A percentile compares a stretch with the other conserved stretches of the same genome.
These are phyloP conservation scores for Dicrurus megarhynchus DNA, from an alignment of 2,113 vertebrate species.

Conservation along the genomic window DNA sequence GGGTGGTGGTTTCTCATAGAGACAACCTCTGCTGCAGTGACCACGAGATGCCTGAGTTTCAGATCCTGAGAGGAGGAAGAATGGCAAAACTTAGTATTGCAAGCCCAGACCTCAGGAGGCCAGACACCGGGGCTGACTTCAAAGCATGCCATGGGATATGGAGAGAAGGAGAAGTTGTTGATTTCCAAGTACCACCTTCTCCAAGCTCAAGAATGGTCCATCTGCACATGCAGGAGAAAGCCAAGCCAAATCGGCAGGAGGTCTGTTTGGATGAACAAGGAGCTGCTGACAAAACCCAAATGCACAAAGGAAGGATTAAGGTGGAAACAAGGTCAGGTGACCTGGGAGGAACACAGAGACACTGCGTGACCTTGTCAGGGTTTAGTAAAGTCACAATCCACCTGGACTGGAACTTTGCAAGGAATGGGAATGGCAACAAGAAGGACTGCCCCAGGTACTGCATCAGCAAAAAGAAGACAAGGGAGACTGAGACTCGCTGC, in stretches of 20 bases:
- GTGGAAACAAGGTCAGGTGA: neutral
- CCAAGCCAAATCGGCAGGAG: neutral
- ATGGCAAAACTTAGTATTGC: neutral
- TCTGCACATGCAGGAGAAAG: neutral
- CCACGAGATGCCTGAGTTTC: neutral
- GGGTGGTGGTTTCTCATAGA: neutral
- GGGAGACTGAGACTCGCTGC: fast-evolving
- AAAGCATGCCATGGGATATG: neutral
- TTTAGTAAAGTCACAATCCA: neutral
- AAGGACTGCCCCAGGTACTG: neutral
- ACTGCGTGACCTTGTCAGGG: neutral
- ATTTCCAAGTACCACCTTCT: neutral
- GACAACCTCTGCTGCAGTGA: neutral
- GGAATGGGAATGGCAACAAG: fast-evolving
- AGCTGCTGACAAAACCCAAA: neutral
- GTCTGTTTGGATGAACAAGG: neutral
- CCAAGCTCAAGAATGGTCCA: neutral
- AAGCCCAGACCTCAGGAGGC: neutral
- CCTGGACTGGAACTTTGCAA: neutral
- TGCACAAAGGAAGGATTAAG: neutral
- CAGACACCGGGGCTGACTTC: neutral
- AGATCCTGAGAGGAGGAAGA: neutral
- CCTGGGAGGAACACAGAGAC: neutral
- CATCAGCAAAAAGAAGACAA: neutral
- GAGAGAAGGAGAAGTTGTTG: neutral